Evolutionary conservation across 2,797 vertebrate species (phyloP).

Genomic region (Danionella dracula): DNA sequence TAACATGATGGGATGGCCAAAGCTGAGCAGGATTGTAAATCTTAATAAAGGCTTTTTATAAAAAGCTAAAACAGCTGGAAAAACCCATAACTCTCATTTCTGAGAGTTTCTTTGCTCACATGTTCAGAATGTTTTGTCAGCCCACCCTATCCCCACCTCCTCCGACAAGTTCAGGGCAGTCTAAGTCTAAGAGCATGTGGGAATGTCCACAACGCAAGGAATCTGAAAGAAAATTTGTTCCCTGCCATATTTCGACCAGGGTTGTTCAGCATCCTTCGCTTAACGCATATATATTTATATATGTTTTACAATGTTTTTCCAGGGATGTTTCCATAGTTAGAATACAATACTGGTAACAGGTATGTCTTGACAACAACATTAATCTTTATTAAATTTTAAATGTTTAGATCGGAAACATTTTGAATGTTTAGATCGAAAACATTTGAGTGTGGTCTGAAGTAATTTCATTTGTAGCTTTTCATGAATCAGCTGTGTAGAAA

Average conservation of each 20-base stretch:
- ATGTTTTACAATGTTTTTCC: too few relatives aligned
- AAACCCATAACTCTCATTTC: slow-evolving; percentile 37
- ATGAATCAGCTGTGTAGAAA: too few relatives aligned
- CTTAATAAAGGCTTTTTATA: slow-evolving; percentile 26
- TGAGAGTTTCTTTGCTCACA: background rate
- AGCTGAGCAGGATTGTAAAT: slow-evolving; percentile 44
- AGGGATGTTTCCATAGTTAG: too few relatives aligned
- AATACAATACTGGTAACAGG: too few relatives aligned
- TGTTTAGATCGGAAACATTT: too few relatives aligned
- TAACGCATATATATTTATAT: too few relatives aligned
- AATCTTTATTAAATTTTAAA: too few relatives aligned
- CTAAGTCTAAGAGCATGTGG: slow-evolving; percentile 10
- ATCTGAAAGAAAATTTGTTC: slow-evolving; percentile 23
- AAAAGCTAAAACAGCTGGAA: slow-evolving; percentile 22
- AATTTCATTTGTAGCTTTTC: too few relatives aligned
- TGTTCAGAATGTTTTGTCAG: background rate
- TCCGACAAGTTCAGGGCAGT: background rate
- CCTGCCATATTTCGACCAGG: slow-evolving; percentile 40
- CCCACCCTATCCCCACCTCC: background rate
- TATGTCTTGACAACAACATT: too few relatives aligned
- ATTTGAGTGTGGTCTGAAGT: too few relatives aligned
- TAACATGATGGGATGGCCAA: slow-evolving; percentile 41
- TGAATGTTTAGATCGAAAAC: too few relatives aligned
- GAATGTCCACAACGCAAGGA: slow-evolving; percentile 46
- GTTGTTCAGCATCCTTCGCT: too few relatives aligned